Conservation (phyloP, 2,797 vertebrate genomes). For the Pseudochromis fuscus region DNA sequence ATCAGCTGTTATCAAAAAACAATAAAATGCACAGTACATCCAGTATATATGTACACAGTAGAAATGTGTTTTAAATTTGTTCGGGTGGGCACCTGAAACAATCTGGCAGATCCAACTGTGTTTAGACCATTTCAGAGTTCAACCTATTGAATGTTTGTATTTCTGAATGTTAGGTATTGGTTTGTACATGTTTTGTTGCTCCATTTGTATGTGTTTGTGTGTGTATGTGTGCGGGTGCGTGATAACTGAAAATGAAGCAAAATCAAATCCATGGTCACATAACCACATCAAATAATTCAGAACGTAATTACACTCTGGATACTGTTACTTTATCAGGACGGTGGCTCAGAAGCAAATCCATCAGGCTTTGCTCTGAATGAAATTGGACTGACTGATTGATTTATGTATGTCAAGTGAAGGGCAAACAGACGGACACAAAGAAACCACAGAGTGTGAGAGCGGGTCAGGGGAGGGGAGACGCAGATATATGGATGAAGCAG, state of each 20-base stretch:
- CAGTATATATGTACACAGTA: too few relatives aligned
- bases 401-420: conserved; percentile 83
- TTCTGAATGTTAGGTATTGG: conserved; percentile 7
- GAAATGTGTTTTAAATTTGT: too few relatives aligned
- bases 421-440: conserved; percentile 76
- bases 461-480: conserved; percentile 59
- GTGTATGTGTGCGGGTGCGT: too few relatives aligned
- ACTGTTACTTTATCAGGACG: conserved; percentile 73
- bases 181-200: conserved; percentile 23
- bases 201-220: conserved; percentile 16
- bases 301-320: conserved; percentile 74
- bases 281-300: conserved; percentile 73
- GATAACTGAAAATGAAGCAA: conserved; percentile 63
- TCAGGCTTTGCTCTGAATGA: conserved; percentile 75
- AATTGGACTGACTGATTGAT: conserved; percentile 84
- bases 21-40: background rate
- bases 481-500: conserved; percentile 68
- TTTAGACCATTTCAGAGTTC: conserved; percentile 34
- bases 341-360: conserved; percentile 70
- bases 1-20: background rate
- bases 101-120: background rate
- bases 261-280: conserved; percentile 69
- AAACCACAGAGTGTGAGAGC: conserved; percentile 58
- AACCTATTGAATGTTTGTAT: background rate
- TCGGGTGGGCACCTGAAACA: background rate